phyloP scores from a whole-genome alignment of 2,888 invertebrate species.

The Ametastegia equiseti region DNA sequence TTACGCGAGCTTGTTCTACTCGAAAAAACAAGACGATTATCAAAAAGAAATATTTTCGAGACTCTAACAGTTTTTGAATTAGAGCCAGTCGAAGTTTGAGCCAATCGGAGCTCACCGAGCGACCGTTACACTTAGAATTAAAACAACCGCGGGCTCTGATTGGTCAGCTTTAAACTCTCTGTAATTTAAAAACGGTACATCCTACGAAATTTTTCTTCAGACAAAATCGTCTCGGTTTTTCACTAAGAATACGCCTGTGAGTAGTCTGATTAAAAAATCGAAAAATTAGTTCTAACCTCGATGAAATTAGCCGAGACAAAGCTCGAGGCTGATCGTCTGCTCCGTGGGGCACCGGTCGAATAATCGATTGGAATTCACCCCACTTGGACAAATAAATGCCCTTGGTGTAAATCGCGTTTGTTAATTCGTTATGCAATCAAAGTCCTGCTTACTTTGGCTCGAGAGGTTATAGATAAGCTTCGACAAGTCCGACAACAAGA shows the following conservation, averaged over 20 bases:
- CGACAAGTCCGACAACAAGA: conserved; percentile 42
- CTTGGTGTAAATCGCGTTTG: not conserved
- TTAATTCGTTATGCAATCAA: conserved; percentile 43
- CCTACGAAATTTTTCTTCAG: not conserved
- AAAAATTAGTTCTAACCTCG: too few relatives aligned
- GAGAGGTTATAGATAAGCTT: not conserved
- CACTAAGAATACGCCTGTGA: not conserved
- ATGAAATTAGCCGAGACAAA: not conserved
- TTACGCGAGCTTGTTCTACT: not conserved
- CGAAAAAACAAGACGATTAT: not conserved
- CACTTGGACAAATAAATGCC: not conserved
- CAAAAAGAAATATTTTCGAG: not conserved
- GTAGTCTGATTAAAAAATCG: not conserved
- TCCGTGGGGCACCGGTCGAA: not conserved
- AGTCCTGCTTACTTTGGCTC: conserved; percentile 40
- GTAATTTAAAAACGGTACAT: not conserved
- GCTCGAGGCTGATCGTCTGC: not conserved
- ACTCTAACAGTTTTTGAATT: not conserved
- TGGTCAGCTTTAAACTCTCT: not conserved
- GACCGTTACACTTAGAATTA: conserved; percentile 8
- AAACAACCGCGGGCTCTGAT: not conserved
- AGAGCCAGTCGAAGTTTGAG: not conserved
- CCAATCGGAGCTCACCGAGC: not conserved
- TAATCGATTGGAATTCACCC: not conserved
- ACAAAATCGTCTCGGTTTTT: not conserved